Conservation (phyloP, 2,888 invertebrate species). For the Drosophila quasianomalipes region DNA sequence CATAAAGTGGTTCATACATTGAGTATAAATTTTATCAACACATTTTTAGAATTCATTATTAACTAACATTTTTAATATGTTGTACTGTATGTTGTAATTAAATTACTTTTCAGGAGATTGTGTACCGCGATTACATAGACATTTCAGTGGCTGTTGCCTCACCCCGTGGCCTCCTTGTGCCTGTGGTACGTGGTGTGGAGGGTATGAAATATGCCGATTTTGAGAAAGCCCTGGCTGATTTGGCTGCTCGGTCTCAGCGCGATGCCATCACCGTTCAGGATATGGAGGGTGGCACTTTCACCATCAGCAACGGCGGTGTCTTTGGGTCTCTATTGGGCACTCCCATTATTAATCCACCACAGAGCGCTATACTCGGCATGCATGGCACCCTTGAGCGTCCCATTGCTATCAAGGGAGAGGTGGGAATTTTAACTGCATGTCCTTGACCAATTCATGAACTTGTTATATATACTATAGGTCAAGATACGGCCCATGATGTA, state of each 20-base stretch:
- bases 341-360: conserved; percentile 99
- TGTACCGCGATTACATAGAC: conserved; percentile 97
- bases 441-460: neutral
- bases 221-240: conserved; percentile 93
- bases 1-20: no score
- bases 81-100: neutral
- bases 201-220: conserved; percentile 98
- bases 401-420: conserved; percentile 96
- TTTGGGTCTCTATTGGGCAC: conserved; percentile 99
- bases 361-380: conserved; percentile 99
- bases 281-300: conserved; percentile 99
- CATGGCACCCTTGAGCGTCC: conserved; percentile 98
- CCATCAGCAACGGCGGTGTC: conserved; percentile 99
- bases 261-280: conserved; percentile 97
- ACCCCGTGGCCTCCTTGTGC: conserved; percentile 99
- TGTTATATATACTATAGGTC: conserved; percentile 87
- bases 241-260: conserved; percentile 96
- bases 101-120: conserved; percentile 84
- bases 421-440: conserved; percentile 19
- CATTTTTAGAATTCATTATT: neutral
- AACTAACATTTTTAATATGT: neutral
- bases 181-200: conserved; percentile 97
- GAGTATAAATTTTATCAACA: neutral
- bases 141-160: conserved; percentile 99
- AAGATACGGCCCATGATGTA: conserved; percentile 99